Evolutionary conservation across 2,888 invertebrate genomes (phyloP), one percentile per base, ranked within the genome.

Genomic region (Nemoura dubitans): DNA sequence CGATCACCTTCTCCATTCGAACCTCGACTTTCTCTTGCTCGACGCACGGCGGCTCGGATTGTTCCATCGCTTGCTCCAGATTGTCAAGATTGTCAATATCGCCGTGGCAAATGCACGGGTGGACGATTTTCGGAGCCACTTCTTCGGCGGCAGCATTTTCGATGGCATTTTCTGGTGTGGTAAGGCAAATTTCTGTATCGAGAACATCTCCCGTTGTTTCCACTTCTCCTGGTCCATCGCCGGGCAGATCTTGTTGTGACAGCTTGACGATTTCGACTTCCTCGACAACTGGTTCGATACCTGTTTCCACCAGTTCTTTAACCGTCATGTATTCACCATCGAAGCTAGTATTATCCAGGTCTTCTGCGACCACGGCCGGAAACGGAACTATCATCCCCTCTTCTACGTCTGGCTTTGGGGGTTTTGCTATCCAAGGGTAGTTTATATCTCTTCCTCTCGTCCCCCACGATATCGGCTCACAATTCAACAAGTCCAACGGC

Each of bases 361-460:
- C 59, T 59, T 59, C 59, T 14, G 59, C 3, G 16, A 59, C 16
- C 6, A 59, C 21, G 2, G 21, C 10, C 2, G 59, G 59, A 21
- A 59, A 59, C 21, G 59, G 59, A 59, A 59, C 21, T 10, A 59
- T 59, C 59, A 59, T 59, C 14, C 59, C 59, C 21, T 3, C 10
- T 59, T 59, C 59, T 1, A 10, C 14, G 59, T 59, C 59, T 59
- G 59, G 59, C 21, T 59, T 59, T 21, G 59, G 59, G 21, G 78
- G 78, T 5, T 27, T 78, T 3, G 78, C 27, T 81, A 30, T 81
- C 81, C 81, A 30, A 5, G 81, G 81, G 30, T 30, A 81, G 81
- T 81, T 81, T 1, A 84, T 59, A 29, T 84, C 84, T 3, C 84
- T n/a, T 26, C 84, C 84, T 27, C 84, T 59, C 0, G 27, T 16